Evolutionary conservation across 2,888 invertebrate species (phyloP), one percentile per base, ranked within the genome.

Genomic region (Drosophila greeni): DNA sequence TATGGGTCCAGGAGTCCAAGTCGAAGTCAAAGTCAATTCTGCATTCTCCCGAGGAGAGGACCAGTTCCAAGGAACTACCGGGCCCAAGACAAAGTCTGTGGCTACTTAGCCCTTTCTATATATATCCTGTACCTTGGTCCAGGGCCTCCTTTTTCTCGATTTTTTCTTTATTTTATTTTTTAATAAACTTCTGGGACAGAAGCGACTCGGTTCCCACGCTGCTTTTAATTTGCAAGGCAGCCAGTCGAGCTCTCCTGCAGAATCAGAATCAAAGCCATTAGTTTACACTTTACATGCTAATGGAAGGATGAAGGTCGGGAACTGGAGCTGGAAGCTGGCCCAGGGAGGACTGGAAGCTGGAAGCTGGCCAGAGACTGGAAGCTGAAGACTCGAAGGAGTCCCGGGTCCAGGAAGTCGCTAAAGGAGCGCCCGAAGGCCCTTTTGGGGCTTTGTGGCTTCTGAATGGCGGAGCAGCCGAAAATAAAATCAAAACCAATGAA

Each of bases 201-300:
- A 53, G 47, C 60, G 51, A 39, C 43, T 58, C 52, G 62, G 82
- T 85, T 85, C 85, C 85, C 85, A 85, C 85, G 85, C 86, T 85
- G 75, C 75, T 74, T 66, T 74, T 64, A 73, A 66, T 69, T 70
- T 65, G 47, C 67, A 57, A 34, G 57, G 11, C 37, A 18, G 53
- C 29, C 23, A 37, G 66, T 23, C 33, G 3, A n/a, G 45, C 24
- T 57, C 66, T 43, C 65, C 52, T 29, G 37, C 36, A 49, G 56
- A 68, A 53, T 65, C 64, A 71, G 80, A 72, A 84, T 82, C 69
- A 76, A 79, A 85, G 74, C 82, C 78, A 85, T 87, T 85, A 87
- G 85, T 85, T 87, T 85, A 85, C 86, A 86, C 84, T 85, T 85
- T 76, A 76, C 86, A 85, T 85, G 84, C 84, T 85, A 86, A 86